These are phyloP conservation scores for Neuroterus valhalla DNA, from an alignment of 1,140 invertebrate genomes.

Conservation along the genomic window DNA sequence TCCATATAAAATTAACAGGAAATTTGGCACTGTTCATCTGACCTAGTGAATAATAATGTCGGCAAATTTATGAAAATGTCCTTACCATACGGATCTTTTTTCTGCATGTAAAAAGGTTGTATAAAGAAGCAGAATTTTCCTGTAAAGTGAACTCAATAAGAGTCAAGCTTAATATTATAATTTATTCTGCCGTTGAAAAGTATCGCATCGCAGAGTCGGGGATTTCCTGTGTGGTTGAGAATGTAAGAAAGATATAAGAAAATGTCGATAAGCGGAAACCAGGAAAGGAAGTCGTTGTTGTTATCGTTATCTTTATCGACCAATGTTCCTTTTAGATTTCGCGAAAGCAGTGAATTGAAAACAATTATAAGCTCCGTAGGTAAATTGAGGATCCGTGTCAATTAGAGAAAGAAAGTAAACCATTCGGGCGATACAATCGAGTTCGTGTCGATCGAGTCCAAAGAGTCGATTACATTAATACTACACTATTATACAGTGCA, in stretches of 20 bases:
- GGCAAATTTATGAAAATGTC: no score
- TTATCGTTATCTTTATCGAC: background rate
- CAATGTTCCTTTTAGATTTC: background rate
- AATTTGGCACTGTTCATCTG: no score
- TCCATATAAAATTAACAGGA: no score
- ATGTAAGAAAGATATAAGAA: slow-evolving; percentile 11
- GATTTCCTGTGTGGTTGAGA: slow-evolving; percentile 26
- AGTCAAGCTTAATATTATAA: no score
- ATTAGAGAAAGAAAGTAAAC: background rate
- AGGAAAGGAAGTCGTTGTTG: slow-evolving; percentile 17
- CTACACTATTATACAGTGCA: background rate
- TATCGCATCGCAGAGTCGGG: slow-evolving; percentile 1
- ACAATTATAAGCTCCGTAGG: slow-evolving; percentile 10
- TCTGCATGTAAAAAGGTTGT: no score
- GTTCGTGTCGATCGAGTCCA: background rate
- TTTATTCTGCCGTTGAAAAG: no score
- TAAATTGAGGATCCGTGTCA: background rate
- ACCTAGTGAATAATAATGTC: no score
- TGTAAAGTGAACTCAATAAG: no score
- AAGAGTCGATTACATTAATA: background rate
- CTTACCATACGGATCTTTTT: no score
- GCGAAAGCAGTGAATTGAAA: background rate
- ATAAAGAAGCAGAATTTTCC: no score
- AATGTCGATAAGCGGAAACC: background rate
- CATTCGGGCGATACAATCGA: background rate